Base-by-base conservation (phyloP, 2,888 invertebrate genomes). In the Luperina testacea region DNA sequence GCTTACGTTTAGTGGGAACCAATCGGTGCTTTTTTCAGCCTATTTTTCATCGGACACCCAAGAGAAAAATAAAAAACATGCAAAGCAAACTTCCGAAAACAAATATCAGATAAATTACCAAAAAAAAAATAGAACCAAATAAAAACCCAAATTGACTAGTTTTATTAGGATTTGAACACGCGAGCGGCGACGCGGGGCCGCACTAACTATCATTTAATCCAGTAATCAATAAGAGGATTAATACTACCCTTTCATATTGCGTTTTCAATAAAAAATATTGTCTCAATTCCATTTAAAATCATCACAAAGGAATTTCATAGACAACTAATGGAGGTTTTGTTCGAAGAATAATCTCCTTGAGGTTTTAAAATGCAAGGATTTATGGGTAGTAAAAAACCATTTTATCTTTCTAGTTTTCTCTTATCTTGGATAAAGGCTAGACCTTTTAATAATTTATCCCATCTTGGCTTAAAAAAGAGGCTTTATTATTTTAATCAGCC, bases 251-350 rank as follows among this genome's bases (percentile, higher is more conserved):
- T 85, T 83, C 78, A 89, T 89, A 86, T 87, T 87, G 88, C 89
- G 79, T 82, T 90, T 87, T 88, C 85, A 89, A 89, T 84, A 88
- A 88, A 91, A 91, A 90, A 86, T 67, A 75, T 70, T 78, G 78
- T 83, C 89, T 87, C 87, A 87, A 88, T 91, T 87, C 82, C 81
- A 88, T 86, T 85, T 79, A 84, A 82, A 87, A 82, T 82, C 51
- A 71, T 83, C 48, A 64, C 68, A 51, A 80, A 76, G 53, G 59
- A 69, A 32, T 73, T 69, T 69, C 24, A 65, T 72, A 75, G 32
- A 70, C 13, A 20, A 38, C 53, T 65, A 81, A 81, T 77, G 61
- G 48, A 24, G 17, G 24, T 71, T 81, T 65, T 76, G 68, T 75
- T n/a, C 24, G 27, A 38, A 63, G 51, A 71, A 53, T 63, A 59